Percentiles rank a stretch among this genome's conserved stretches.
phyloP scores from a whole-genome alignment of 2,113 vertebrate genomes.

The Clarias gariepinus region DNA sequence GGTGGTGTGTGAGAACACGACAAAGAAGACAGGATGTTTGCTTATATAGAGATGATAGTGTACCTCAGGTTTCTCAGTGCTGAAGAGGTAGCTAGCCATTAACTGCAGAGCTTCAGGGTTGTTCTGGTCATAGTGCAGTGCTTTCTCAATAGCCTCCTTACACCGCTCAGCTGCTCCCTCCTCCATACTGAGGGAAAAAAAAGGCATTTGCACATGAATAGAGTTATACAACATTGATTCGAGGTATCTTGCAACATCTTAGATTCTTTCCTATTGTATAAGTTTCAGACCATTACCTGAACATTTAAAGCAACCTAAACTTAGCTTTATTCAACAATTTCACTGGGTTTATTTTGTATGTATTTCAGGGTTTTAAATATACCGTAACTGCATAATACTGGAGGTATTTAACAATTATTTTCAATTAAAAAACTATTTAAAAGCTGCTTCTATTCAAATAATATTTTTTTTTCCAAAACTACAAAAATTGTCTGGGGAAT shows the following conservation, averaged over 20 bases:
- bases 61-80: constrained; percentile 76
- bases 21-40: constrained; percentile 16
- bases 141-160: constrained; percentile 73
- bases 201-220: background rate
- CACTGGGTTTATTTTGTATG: background rate
- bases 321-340: background rate
- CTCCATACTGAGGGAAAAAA: constrained; percentile 68
- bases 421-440: background rate
- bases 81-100: constrained; percentile 84
- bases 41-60: constrained; percentile 31
- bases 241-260: background rate
- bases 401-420: background rate
- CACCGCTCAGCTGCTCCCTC: constrained; percentile 76
- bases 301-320: background rate
- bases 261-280: background rate
- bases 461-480: background rate
- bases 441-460: background rate
- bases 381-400: background rate
- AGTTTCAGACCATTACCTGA: too few relatives aligned
- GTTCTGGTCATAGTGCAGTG: constrained; percentile 72
- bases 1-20: constrained; percentile 17
- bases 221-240: background rate
- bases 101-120: constrained; percentile 80
- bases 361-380: background rate
- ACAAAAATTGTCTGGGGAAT: background rate